Percentiles rank a stretch among this genome's conserved stretches.
Evolutionary conservation across 2,797 vertebrate genomes (phyloP).

Genomic region (Scolopax bukidnonensis): DNA sequence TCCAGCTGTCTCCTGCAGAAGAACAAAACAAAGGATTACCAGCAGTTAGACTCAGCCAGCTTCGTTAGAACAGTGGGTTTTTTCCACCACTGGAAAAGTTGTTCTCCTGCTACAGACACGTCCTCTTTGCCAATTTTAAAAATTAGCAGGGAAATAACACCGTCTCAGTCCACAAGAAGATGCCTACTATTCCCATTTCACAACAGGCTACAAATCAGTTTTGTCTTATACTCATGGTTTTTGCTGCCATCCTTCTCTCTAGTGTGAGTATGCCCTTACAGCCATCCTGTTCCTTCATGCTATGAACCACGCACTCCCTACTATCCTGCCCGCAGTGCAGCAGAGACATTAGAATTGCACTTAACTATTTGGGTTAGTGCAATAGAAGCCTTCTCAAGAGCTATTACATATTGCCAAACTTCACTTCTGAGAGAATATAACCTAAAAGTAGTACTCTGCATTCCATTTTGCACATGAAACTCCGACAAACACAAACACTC

Average conservation of each 20-base stretch:
- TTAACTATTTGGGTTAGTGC: neutral
- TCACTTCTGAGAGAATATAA: neutral
- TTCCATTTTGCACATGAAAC: neutral
- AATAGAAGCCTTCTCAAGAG: neutral
- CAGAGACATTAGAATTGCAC: neutral
- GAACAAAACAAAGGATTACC: neutral
- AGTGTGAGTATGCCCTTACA: neutral
- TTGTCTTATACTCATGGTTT: neutral
- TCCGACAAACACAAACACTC: neutral
- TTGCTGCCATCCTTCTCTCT: neutral
- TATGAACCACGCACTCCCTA: neutral
- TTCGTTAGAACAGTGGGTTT: neutral
- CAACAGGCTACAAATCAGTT: neutral
- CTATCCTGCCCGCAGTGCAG: neutral
- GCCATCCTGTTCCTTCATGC: neutral
- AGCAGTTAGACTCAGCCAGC: neutral
- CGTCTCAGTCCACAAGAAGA: neutral
- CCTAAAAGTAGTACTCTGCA: neutral
- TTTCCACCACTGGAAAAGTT: neutral
- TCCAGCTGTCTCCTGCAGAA: neutral
- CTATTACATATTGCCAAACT: neutral
- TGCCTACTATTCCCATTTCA: neutral
- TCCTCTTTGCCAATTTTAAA: neutral
- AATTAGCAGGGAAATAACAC: neutral
- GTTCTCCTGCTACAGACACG: neutral